These are phyloP conservation scores for Mesorhabditis spiculigera DNA, from an alignment of 2,888 invertebrate genomes.

Conservation along the genomic window DNA sequence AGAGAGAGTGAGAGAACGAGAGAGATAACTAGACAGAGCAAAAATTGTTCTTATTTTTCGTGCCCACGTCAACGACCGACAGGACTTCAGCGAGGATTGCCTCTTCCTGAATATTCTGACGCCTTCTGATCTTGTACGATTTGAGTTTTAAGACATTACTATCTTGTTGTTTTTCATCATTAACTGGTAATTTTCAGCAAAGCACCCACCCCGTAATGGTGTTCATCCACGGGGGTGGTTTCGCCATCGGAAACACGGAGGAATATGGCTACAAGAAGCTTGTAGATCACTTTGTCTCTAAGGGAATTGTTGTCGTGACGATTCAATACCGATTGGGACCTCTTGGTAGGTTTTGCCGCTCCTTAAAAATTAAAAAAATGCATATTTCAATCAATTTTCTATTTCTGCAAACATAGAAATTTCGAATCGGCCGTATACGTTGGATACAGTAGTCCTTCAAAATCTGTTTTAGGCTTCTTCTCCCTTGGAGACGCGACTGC, in stretches of 20 bases:
- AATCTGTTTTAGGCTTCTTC: conserved; percentile 30
- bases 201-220: conserved; percentile 35
- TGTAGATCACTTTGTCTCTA: conserved; percentile 29
- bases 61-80: too few relatives aligned
- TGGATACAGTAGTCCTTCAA: too few relatives aligned
- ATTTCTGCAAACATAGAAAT: too few relatives aligned
- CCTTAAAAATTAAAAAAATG: too few relatives aligned
- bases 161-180: too few relatives aligned
- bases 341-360: conserved; percentile 23
- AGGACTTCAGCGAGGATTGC: conserved; percentile 40
- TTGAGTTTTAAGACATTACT: not conserved
- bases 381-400: too few relatives aligned
- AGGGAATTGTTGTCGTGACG: conserved; percentile 39
- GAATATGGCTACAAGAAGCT: conserved; percentile 32
- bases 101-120: conserved; percentile 41
- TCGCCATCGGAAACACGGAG: conserved; percentile 31
- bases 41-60: too few relatives aligned
- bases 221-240: conserved; percentile 40
- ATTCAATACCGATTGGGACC: conserved; percentile 40
- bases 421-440: too few relatives aligned
- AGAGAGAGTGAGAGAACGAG: too few relatives aligned
- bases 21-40: too few relatives aligned
- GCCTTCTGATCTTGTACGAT: conserved; percentile 16
- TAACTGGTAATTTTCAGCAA: conserved; percentile 1
- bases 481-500: conserved; percentile 33